phyloP scores from a whole-genome alignment of 2,113 vertebrate genomes.

The Anhinga rufa region DNA sequence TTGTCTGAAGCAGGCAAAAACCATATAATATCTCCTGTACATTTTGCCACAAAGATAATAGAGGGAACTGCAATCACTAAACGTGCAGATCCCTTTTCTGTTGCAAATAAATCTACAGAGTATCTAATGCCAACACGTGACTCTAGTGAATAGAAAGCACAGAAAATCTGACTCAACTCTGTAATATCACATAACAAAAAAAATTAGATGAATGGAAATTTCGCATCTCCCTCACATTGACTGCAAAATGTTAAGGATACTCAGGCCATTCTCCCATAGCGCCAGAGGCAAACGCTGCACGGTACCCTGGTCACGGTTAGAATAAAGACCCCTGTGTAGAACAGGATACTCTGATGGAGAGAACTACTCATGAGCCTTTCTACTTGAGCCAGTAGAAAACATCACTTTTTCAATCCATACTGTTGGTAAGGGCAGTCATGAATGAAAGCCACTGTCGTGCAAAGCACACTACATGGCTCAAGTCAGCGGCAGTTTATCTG shows the following conservation, averaged over 20 bases:
- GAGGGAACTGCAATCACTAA: background rate
- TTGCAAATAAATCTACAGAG: background rate
- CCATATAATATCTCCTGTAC: background rate
- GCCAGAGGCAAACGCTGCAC: background rate
- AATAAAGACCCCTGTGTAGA: background rate
- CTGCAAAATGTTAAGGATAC: background rate
- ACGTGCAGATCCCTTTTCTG: background rate
- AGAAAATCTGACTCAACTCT: constrained; percentile 4
- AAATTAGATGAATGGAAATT: background rate
- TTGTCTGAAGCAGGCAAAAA: background rate
- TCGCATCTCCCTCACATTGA: background rate
- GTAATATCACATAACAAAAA: background rate
- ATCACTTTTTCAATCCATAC: background rate
- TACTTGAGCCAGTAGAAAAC: background rate
- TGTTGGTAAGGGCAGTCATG: background rate
- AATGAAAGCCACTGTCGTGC: background rate
- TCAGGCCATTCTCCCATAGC: background rate
- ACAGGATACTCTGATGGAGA: background rate
- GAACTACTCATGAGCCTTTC: background rate
- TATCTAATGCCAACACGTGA: background rate
- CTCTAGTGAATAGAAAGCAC: background rate
- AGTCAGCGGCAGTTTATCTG: background rate
- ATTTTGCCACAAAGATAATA: background rate
- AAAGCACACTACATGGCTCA: background rate
- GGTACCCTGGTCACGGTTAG: background rate